Base-by-base conservation (phyloP, 2,888 invertebrate species). In the Oligia strigilis region DNA sequence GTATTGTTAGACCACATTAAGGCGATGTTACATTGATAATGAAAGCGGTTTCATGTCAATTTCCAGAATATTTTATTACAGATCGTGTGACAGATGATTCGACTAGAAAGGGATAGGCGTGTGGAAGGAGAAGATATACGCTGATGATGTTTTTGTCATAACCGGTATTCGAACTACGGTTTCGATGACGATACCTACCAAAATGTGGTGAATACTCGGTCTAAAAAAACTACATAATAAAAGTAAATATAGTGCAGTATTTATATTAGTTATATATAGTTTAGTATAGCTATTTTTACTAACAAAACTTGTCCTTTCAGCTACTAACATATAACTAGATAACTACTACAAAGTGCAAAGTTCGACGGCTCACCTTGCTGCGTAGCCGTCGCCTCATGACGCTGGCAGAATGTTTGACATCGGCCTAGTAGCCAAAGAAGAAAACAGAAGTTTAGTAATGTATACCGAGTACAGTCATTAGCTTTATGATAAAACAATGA, bases 1-100 rank as follows among this genome's bases (percentile, higher is more conserved):
- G 19, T 78, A n/a, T 62, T 58, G 49, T 29, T 55, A 58, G 23
- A 43, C 14, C 14, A 14, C 36, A n/a, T n/a, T 67, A 49, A 78
- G 66, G 19, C 40, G 58, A 40, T 58, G 36, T 67, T 40, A 60
- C 49, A 67, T 66, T 76, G 23, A 23, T 60, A 58, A 14, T 40
- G 1, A 46, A 65, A 36, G 55, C 65, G 77, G 52, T 40, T 71
- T 71, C 23, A 23, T 71, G 52, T 4, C 13, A 23, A 52, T 36
- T 36, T 23, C 4, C 6, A 29, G n/a, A 19, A 55, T 43, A 17
- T n/a, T 17, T n/a, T 65, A 9, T n/a, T 46, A 46, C 43, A 66
- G 23, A 40, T 40, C 8, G 0, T 46, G 9, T 67, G 19, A 49
- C 49, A 11, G n/a, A 69, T 46, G 46, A 29, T 49, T 43, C 9